Conservation (phyloP, 1,140 invertebrate genomes). For the Campodea augens region DNA sequence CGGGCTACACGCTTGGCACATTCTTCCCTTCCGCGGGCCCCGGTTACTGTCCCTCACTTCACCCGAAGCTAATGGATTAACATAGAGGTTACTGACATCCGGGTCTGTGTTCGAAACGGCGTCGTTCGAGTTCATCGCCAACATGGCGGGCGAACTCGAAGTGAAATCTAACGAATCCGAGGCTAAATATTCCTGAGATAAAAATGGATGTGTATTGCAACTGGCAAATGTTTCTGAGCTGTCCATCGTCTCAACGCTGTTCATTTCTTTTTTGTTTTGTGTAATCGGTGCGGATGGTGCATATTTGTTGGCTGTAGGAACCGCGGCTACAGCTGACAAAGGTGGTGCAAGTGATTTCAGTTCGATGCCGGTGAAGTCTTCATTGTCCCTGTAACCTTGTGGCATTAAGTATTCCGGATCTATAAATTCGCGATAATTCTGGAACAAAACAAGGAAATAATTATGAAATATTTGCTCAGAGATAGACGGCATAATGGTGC, state of each 20-base stretch:
- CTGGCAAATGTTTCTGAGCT: constrained; percentile 86
- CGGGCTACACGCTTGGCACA: constrained; percentile 21
- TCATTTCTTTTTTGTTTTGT: constrained; percentile 42
- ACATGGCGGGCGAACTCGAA: not conserved
- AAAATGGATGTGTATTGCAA: constrained; percentile 84
- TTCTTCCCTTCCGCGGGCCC: constrained; percentile 12
- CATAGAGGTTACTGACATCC: constrained; percentile 63
- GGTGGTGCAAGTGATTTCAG: constrained; percentile 4
- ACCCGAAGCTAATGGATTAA: constrained; percentile 57
- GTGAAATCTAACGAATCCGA: not conserved
- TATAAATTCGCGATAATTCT: no score
- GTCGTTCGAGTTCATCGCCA: constrained; percentile 5
- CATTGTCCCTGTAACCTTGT: no score
- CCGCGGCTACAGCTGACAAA: not conserved
- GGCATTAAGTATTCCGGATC: no score
- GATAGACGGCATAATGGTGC: no score
- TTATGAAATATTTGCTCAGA: no score
- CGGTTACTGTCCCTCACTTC: constrained; percentile 20
- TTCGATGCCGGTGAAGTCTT: constrained; percentile 6
- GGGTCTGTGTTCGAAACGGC: constrained; percentile 12
- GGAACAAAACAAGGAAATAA: no score
- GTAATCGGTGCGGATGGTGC: constrained; percentile 21
- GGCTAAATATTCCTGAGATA: constrained; percentile 34
- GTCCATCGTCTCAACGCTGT: constrained; percentile 57
- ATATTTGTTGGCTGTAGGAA: constrained; percentile 4